These are phyloP conservation scores for Oscheius myriophilus DNA, from an alignment of 2,888 invertebrate species.

Conservation along the genomic window DNA sequence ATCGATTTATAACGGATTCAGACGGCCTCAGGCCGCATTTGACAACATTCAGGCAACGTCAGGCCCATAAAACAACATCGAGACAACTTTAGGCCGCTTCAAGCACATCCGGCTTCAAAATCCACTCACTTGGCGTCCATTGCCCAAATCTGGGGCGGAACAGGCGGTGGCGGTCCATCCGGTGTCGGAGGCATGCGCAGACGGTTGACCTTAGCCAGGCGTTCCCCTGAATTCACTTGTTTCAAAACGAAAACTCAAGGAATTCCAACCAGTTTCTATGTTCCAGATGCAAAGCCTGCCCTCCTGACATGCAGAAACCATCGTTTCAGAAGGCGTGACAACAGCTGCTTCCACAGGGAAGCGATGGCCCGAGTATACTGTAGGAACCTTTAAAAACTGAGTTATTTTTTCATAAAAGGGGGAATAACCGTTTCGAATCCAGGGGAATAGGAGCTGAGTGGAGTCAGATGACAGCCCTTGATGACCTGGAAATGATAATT, in stretches of 20 bases:
- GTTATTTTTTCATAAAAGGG: no score
- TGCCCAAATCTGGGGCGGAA: constrained; percentile 46
- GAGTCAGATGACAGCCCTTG: constrained; percentile 11
- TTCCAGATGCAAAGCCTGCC: constrained; percentile 57
- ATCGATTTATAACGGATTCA: no score
- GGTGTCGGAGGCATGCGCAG: constrained; percentile 16
- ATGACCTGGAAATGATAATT: not conserved
- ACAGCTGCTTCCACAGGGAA: constrained; percentile 52
- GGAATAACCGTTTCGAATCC: constrained; percentile 12
- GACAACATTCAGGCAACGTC: no score
- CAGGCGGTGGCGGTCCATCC: constrained; percentile 18
- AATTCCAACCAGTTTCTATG: constrained; percentile 41
- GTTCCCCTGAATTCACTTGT: constrained; percentile 31
- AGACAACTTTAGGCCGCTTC: no score
- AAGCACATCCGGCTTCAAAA: no score
- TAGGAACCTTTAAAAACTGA: constrained; percentile 43
- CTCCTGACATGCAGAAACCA: constrained; percentile 60
- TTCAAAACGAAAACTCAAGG: not conserved
- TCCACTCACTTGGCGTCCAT: constrained; percentile 35
- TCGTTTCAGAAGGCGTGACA: not conserved
- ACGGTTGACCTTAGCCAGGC: constrained; percentile 25
- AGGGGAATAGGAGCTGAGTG: constrained; percentile 16
- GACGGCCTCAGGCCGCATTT: no score
- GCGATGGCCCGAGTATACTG: constrained; percentile 56
- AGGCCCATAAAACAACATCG: no score